Evolutionary conservation across 2,113 vertebrate species (phyloP).

Genomic region (Colaptes auratus): DNA sequence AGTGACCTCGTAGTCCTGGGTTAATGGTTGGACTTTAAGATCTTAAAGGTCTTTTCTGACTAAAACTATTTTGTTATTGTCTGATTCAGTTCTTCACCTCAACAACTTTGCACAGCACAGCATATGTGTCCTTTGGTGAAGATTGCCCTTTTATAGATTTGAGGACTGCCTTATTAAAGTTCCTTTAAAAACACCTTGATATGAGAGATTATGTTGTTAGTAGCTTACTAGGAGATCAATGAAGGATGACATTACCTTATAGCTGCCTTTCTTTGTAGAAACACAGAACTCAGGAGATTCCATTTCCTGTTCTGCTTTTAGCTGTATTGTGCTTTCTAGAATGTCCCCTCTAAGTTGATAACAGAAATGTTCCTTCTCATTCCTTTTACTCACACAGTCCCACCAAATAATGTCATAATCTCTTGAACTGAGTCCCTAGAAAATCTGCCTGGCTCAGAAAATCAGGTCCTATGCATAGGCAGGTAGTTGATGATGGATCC

Average conservation of each 20-base stretch:
- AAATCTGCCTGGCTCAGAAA: background rate
- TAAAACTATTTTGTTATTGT: too few species aligned
- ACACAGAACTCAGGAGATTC: background rate
- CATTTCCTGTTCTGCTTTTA: background rate
- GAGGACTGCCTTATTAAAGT: background rate
- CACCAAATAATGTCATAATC: background rate
- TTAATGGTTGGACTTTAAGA: too few species aligned
- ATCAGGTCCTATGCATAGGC: background rate
- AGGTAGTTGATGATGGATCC: background rate
- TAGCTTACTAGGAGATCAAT: background rate
- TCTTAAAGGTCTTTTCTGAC: too few species aligned
- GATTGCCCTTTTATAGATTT: background rate
- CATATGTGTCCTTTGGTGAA: background rate
- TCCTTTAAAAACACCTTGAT: background rate
- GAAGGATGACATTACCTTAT: background rate
- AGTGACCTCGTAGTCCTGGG: too few species aligned
- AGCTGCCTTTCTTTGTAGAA: background rate
- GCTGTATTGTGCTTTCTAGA: background rate
- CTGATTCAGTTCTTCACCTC: background rate
- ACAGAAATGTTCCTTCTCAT: background rate
- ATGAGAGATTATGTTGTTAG: background rate
- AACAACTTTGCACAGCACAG: background rate
- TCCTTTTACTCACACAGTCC: background rate
- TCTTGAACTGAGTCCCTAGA: background rate
- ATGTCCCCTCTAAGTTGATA: background rate